A percentile compares a stretch with the other conserved stretches of the same genome.
These are phyloP conservation scores for Tinea pellionella DNA, from an alignment of 2,888 invertebrate genomes.

Conservation along the genomic window DNA sequence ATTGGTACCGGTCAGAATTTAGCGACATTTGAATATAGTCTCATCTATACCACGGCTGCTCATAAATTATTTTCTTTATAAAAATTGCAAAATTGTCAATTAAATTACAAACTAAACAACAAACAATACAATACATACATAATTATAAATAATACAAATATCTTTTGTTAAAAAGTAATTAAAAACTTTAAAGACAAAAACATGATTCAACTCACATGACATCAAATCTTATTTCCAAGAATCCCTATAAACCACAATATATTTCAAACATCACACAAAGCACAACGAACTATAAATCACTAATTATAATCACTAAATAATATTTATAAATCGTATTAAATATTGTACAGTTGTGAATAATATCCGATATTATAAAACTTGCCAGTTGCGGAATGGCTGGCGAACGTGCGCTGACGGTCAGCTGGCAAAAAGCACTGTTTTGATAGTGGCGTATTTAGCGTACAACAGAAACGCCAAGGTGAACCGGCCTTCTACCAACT, in stretches of 20 bases:
- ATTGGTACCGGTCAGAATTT: no score
- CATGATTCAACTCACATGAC: neutral
- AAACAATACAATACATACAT: neutral
- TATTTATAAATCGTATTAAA: neutral
- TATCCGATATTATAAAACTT: constrained; percentile 1
- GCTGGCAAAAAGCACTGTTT: constrained; percentile 54
- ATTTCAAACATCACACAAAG: neutral
- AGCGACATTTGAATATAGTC: no score
- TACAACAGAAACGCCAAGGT: constrained; percentile 58
- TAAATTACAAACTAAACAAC: no score
- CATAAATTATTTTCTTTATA: no score
- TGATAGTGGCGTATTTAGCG: constrained; percentile 58
- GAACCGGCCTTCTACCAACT: constrained; percentile 35
- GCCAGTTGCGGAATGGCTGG: constrained; percentile 15
- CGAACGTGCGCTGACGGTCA: constrained; percentile 38
- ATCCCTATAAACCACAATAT: neutral
- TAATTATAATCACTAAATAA: neutral
- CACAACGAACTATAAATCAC: neutral
- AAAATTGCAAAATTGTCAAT: no score
- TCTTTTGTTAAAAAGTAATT: neutral
- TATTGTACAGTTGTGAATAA: neutral
- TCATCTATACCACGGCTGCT: no score
- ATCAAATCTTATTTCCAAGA: neutral
- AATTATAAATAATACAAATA: neutral
- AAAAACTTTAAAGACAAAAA: neutral